These are phyloP conservation scores for Pseudotriccus pelzelni DNA, from an alignment of 2,797 vertebrate genomes.

Conservation along the genomic window DNA sequence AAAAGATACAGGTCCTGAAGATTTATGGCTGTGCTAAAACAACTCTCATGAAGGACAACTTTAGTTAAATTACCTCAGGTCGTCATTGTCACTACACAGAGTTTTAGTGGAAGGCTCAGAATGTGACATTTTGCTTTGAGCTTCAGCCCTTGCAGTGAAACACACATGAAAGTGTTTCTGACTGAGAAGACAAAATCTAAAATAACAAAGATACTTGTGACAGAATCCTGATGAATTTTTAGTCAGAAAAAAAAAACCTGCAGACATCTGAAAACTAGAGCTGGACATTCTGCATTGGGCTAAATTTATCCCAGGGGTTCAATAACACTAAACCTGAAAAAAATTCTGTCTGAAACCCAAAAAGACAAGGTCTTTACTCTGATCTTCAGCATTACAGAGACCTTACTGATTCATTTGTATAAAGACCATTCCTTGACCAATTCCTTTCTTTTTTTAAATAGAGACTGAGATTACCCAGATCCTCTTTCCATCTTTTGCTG, in stretches of 20 bases:
- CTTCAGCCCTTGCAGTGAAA: background rate
- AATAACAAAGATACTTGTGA: background rate
- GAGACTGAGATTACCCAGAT: background rate
- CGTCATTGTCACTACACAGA: accelerated
- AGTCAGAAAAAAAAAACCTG: background rate
- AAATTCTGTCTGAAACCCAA: background rate
- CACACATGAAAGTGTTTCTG: background rate
- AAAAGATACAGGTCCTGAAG: accelerated
- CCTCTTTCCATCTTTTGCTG: background rate
- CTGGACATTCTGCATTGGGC: background rate
- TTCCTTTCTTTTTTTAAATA: background rate
- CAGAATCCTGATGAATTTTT: background rate
- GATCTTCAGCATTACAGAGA: background rate
- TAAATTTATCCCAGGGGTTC: background rate
- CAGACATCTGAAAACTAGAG: background rate
- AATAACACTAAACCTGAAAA: background rate
- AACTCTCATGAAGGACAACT: background rate
- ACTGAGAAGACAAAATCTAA: background rate
- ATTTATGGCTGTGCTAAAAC: background rate
- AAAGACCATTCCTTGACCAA: background rate
- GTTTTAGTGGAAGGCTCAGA: background rate
- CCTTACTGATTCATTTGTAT: background rate
- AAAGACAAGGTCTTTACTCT: background rate
- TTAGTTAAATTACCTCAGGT: background rate
- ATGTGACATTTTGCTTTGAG: background rate